Percentiles rank a stretch among this genome's conserved stretches.
Conservation (phyloP, 1,140 invertebrate genomes). For the Leptinotarsa undecemlineata region DNA sequence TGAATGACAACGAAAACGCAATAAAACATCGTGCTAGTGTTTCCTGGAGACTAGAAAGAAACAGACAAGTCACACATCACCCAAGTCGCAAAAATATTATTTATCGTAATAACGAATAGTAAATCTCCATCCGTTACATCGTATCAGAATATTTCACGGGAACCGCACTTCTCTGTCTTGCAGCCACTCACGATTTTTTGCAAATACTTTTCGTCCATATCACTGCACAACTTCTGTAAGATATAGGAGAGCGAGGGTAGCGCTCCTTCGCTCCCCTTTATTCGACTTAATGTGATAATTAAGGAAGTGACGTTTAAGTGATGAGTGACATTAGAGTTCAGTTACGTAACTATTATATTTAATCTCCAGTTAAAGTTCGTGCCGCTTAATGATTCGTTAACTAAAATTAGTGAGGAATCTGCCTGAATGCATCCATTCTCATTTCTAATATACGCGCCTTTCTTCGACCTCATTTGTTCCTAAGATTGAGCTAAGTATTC, state of each 20-base stretch:
- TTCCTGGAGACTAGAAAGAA: no score
- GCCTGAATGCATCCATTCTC: conserved; percentile 37
- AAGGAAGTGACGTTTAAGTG: conserved; percentile 54
- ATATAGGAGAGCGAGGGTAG: neutral
- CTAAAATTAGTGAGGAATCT: conserved; percentile 43
- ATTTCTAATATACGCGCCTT: conserved; percentile 40
- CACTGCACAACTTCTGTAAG: neutral
- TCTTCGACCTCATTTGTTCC: conserved; percentile 46
- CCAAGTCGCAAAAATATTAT: no score
- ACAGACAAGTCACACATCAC: no score
- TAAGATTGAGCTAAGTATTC: conserved; percentile 26
- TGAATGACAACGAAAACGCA: no score
- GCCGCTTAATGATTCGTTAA: conserved; percentile 54
- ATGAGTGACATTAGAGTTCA: conserved; percentile 54
- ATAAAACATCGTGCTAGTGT: no score
- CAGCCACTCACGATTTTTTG: no score
- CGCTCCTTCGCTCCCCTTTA: conserved; percentile 29
- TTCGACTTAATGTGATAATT: conserved; percentile 51
- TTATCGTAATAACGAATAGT: no score
- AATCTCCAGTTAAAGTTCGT: conserved; percentile 54
- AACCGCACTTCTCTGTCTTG: no score
- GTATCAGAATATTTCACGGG: no score
- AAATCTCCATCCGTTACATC: no score
- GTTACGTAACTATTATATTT: conserved; percentile 55
- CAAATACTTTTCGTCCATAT: no score